Base-by-base conservation (phyloP, 1,140 invertebrate species). In the Drosophila aff. region DNA sequence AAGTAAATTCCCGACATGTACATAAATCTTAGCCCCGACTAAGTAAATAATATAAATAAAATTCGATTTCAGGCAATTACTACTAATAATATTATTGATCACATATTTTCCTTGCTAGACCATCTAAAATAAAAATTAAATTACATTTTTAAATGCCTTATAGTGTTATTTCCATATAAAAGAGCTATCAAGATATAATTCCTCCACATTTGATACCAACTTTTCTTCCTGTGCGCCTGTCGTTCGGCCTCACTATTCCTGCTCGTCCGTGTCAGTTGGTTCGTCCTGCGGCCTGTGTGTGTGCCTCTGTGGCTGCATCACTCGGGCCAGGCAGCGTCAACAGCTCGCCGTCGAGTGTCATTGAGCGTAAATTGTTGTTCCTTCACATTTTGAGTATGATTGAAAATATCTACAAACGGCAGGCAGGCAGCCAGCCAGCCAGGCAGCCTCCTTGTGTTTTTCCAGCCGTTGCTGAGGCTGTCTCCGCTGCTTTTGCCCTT, bases 281-380 rank as follows among this genome's bases (percentile, higher is more conserved):
- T 57, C 36, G 43, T 43, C 13, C 46, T 59, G 15, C 49, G 38
- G 23, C 13, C 50, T 26, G 28, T 67, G n/a, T 74, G 28, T 73
- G 15, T 52, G 46, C 59, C 16, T 71, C 15, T 63, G 49, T 64
- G 63, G 75, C 79, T 81, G 80, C 79, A 78, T 76, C 77, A 73
- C 55, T 75, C 64, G 75, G 80, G 72, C 61, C 61, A 64, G 61
- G 66, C 76, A 66, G 67, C 75, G 74, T 75, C 84, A 87, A 87
- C 82, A 83, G 78, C 68, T 81, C 81, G 79, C 81, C 68, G 65
- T 89, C 66, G 79, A 91, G 89, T 91, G 89, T 75, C 89, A 85
- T 91, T 91, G 89, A 91, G 81, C 83, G 79, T 84, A 91, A 91
- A 91, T 91, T 91, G 89, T 91, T 91, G 89, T 91, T 91, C 77